Conservation (phyloP, 92 coral and sea anemone species). For the Anthopleura xanthogrammica region DNA sequence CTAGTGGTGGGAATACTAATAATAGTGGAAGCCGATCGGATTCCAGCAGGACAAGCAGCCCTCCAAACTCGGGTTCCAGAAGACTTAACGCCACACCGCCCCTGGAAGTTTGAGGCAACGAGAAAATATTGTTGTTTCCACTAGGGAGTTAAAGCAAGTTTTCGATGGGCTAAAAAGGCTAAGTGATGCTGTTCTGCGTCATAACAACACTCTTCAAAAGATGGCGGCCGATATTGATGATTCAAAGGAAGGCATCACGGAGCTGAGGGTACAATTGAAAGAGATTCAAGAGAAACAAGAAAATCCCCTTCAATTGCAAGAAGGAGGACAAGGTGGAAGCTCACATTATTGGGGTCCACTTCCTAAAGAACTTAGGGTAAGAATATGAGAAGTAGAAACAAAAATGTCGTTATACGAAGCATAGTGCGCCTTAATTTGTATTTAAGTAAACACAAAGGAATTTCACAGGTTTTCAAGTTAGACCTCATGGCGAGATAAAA, state of each 20-base stretch:
- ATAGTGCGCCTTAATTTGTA: background rate
- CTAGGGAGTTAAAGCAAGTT: slow-evolving; percentile 14
- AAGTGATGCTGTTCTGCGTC: slow-evolving; percentile 15
- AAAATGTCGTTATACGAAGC: background rate
- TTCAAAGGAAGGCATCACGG: background rate
- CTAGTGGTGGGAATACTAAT: background rate
- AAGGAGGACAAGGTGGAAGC: background rate
- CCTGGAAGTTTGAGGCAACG: slow-evolving; percentile 6
- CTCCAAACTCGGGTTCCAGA: background rate
- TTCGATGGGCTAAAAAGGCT: slow-evolving; percentile 26
- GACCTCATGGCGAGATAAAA: too few species aligned
- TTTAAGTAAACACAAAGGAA: background rate
- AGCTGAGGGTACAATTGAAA: slow-evolving; percentile 6
- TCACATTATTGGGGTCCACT: background rate
- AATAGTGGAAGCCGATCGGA: background rate
- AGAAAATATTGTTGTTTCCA: slow-evolving; percentile 26
- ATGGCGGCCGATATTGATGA: background rate
- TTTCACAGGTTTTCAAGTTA: too few species aligned
- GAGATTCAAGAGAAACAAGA: background rate
- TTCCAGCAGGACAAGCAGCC: background rate
- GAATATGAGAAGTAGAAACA: background rate
- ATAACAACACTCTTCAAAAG: background rate
- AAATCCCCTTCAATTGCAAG: too few species aligned
- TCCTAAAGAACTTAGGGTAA: slow-evolving; percentile 18
- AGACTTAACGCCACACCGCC: background rate